These are phyloP conservation scores for Laticauda colubrina DNA, from an alignment of 2,113 vertebrate genomes.

Conservation along the genomic window DNA sequence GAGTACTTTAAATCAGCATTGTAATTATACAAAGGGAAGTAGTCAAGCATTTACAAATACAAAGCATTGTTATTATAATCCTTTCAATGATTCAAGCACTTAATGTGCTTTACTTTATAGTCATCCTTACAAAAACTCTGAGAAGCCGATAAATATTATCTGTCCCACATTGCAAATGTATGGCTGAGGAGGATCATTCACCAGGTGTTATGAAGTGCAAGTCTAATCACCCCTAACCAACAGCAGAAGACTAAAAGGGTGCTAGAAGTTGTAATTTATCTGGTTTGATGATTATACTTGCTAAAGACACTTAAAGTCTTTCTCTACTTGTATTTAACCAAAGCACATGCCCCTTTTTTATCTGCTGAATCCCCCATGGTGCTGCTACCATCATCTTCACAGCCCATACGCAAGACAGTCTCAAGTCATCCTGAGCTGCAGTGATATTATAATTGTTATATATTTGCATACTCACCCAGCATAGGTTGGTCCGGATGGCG, in stretches of 20 bases:
- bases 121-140: background rate
- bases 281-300: background rate
- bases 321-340: background rate
- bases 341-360: background rate
- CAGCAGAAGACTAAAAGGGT: background rate
- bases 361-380: background rate
- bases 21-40: background rate
- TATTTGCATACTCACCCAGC: too few species aligned
- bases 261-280: background rate
- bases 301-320: background rate
- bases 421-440: background rate
- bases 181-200: background rate
- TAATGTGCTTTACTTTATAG: background rate
- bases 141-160: background rate
- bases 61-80: background rate
- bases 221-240: background rate
- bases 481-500: too few species aligned
- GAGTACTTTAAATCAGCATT: background rate
- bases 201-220: background rate
- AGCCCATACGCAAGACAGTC: background rate
- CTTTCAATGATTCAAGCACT: background rate
- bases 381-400: background rate
- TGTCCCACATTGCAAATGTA: background rate
- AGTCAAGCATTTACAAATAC: background rate
- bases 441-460: background rate